Conservation (phyloP, 2,797 vertebrate species). For the Remorina albescens region DNA sequence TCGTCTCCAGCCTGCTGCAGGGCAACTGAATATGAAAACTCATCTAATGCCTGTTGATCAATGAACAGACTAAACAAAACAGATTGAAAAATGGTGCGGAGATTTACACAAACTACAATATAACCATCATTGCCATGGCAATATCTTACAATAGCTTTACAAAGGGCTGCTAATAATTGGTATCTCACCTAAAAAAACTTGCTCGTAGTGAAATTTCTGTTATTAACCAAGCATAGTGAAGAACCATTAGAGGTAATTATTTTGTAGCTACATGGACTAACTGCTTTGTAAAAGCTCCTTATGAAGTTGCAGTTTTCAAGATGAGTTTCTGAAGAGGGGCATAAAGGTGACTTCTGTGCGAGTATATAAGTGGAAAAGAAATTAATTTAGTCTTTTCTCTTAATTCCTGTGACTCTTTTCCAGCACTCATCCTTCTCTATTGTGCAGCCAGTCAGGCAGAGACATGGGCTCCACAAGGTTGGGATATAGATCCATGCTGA, state of each 20-base stretch:
- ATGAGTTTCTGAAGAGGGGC: conserved; percentile 5
- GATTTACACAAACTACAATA: conserved; percentile 53
- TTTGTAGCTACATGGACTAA: conserved; percentile 31
- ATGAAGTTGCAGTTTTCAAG: conserved; percentile 27
- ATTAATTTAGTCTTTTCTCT: conserved; percentile 41
- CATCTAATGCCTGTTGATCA: conserved; percentile 71
- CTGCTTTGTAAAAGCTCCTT: conserved; percentile 59
- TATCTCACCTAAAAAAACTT: conserved; percentile 40
- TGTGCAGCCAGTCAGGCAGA: conserved; percentile 41
- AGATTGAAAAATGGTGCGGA: conserved; percentile 35
- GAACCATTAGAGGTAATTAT: conserved; percentile 55
- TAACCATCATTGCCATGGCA: conserved; percentile 40
- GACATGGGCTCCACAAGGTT: conserved; percentile 50
- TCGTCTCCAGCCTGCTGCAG: conserved; percentile 57
- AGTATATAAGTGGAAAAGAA: conserved; percentile 4
- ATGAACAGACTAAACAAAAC: conserved; percentile 67
- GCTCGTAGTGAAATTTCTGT: conserved; percentile 38
- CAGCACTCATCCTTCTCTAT: conserved; percentile 54
- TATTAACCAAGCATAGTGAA: conserved; percentile 49
- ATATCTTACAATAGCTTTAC: conserved; percentile 49
- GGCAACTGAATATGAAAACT: conserved; percentile 67
- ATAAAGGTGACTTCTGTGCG: conserved; percentile 3
- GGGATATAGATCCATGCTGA: conserved; percentile 67
- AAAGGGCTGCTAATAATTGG: conserved; percentile 57
- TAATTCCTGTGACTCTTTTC: conserved; percentile 36